phyloP scores from a whole-genome alignment of 2,113 vertebrate genomes.

The Bujurquina vittata region DNA sequence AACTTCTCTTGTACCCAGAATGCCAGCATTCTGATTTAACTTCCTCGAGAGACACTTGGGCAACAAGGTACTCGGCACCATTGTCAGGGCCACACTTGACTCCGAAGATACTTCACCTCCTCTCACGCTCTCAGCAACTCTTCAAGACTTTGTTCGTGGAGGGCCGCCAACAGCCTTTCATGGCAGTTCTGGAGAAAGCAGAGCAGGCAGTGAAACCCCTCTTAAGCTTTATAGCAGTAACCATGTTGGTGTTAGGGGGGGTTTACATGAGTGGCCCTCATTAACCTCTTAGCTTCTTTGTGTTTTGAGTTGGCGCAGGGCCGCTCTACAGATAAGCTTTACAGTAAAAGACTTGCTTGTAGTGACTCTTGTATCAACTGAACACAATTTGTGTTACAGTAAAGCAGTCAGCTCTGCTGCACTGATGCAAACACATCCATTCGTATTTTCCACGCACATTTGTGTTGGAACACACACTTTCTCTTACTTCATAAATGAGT shows the following conservation, averaged over 20 bases:
- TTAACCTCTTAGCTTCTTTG: slow-evolving; percentile 75
- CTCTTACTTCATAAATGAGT: slow-evolving; percentile 4
- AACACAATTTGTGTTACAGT: slow-evolving; percentile 5
- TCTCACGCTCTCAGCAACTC: slow-evolving; percentile 64
- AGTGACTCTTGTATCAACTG: slow-evolving; percentile 65
- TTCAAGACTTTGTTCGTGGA: slow-evolving; percentile 69
- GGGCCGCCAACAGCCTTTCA: slow-evolving; percentile 50
- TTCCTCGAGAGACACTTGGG: slow-evolving; percentile 65
- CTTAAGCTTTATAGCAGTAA: slow-evolving; percentile 71
- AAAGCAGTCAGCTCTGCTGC: slow-evolving; percentile 10
- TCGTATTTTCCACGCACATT: neutral
- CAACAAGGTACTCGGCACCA: slow-evolving; percentile 54
- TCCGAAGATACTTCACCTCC: slow-evolving; percentile 67
- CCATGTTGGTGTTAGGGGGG: slow-evolving; percentile 65
- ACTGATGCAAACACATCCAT: slow-evolving; percentile 12
- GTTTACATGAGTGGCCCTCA: slow-evolving; percentile 75
- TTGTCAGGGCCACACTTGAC: slow-evolving; percentile 67
- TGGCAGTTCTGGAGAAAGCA: slow-evolving; percentile 50
- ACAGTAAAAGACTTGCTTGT: slow-evolving; percentile 61
- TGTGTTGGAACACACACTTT: neutral
- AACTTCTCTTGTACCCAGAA: slow-evolving; percentile 64
- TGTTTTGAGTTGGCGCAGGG: slow-evolving; percentile 68
- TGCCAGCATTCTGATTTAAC: slow-evolving; percentile 63
- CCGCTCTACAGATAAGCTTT: slow-evolving; percentile 70
- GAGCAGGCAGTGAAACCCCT: slow-evolving; percentile 56